Evolutionary conservation across 2,113 vertebrate genomes (phyloP).

Genomic region (Triplophysa dalaica): DNA sequence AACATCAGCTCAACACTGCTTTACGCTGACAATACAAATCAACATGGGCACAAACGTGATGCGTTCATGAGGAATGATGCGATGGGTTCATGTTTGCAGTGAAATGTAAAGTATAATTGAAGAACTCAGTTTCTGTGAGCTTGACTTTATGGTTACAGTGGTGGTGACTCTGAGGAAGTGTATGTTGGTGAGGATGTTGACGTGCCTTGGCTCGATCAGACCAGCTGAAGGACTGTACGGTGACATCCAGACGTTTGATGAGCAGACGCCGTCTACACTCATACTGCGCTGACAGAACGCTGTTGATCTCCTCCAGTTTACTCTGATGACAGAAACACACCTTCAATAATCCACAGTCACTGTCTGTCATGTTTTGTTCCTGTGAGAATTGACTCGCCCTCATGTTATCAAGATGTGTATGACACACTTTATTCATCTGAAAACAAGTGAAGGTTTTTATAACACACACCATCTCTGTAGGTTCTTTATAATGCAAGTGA

Average conservation of each 20-base stretch:
- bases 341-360: background rate
- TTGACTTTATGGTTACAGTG: no score
- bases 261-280: slow-evolving; percentile 92
- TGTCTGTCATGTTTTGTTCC: background rate
- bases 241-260: slow-evolving; percentile 94
- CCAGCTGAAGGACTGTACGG: slow-evolving; percentile 96
- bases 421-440: no score
- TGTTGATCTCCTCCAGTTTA: slow-evolving; percentile 82
- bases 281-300: slow-evolving; percentile 82
- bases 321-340: slow-evolving; percentile 68
- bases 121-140: no score
- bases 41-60: background rate
- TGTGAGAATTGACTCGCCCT: no score
- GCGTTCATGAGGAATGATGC: background rate
- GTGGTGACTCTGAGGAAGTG: no score
- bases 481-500: no score
- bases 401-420: no score
- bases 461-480: background rate
- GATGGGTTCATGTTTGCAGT: background rate
- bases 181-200: background rate
- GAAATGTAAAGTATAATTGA: no score
- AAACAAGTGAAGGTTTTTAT: no score
- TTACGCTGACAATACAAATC: no score
- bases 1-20: no score
- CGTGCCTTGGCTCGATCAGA: slow-evolving; percentile 91